phyloP scores from a whole-genome alignment of 2,888 invertebrate species.

The Pachymerium ferrugineum region DNA sequence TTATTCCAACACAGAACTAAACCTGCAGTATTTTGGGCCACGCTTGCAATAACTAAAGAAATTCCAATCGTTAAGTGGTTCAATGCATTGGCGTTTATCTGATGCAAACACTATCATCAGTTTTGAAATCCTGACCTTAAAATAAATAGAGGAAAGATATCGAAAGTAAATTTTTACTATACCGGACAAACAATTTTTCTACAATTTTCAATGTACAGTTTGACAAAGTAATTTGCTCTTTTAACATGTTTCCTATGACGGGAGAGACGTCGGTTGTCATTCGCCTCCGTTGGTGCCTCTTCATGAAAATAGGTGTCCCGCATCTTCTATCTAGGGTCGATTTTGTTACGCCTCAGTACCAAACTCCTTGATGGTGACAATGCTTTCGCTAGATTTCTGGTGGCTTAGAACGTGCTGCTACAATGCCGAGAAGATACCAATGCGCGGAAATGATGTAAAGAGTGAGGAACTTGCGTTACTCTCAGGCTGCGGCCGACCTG shows the following conservation, averaged over 20 bases:
- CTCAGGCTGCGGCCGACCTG: slow-evolving; percentile 11
- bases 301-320: neutral
- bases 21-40: too few species aligned
- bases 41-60: too few species aligned
- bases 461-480: slow-evolving; percentile 13
- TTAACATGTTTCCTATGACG: neutral
- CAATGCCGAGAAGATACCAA: slow-evolving; percentile 16
- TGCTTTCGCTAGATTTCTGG: neutral
- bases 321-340: neutral
- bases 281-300: neutral
- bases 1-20: too few species aligned
- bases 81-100: too few species aligned
- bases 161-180: too few species aligned
- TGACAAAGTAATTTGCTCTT: neutral
- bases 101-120: too few species aligned
- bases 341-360: neutral
- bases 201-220: neutral
- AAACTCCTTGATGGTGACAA: neutral
- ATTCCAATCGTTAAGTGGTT: too few species aligned
- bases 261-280: neutral
- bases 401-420: neutral
- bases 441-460: neutral
- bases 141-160: too few species aligned
- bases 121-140: too few species aligned
- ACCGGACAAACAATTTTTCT: neutral